Evolutionary conservation across 1,140 invertebrate genomes (phyloP).

Genomic region (Saccostrea echinata): DNA sequence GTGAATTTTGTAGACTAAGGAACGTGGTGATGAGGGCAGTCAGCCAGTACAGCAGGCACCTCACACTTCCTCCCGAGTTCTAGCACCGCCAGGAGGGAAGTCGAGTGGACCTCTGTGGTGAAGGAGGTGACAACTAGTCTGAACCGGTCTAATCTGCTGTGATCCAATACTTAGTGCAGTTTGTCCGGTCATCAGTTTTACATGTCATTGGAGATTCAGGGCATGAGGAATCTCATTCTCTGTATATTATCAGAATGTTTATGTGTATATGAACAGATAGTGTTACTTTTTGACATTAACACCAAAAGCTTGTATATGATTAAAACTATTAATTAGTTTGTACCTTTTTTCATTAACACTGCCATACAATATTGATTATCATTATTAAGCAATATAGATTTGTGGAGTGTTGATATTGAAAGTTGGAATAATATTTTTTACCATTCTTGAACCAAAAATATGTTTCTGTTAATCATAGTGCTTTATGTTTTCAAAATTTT

Average conservation of each 20-base stretch:
- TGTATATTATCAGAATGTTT: neutral
- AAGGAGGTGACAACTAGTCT: neutral
- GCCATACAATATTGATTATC: neutral
- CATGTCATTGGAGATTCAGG: neutral
- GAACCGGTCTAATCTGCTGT: neutral
- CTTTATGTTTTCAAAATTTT: neutral
- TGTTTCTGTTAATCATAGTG: neutral
- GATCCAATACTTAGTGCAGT: neutral
- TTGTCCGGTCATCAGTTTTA: neutral
- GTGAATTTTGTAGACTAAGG: neutral
- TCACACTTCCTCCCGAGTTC: slow-evolving; percentile 22
- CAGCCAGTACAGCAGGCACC: neutral
- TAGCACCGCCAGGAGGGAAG: slow-evolving; percentile 32
- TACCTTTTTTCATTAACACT: slow-evolving; percentile 13
- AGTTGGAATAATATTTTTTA: neutral
- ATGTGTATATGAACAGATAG: neutral
- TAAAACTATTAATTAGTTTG: neutral
- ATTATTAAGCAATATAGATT: slow-evolving; percentile 20
- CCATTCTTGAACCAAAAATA: neutral
- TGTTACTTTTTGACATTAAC: neutral
- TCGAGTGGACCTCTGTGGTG: slow-evolving; percentile 34
- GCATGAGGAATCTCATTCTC: slow-evolving; percentile 8
- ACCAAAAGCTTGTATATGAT: neutral
- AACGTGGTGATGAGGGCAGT: neutral
- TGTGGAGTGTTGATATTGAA: neutral